A percentile compares a stretch with the other conserved stretches of the same genome.
phyloP scores from a whole-genome alignment of 30 jellyfish, hydroid and myxozoan species.

The Nemopilema nomurai region DNA sequence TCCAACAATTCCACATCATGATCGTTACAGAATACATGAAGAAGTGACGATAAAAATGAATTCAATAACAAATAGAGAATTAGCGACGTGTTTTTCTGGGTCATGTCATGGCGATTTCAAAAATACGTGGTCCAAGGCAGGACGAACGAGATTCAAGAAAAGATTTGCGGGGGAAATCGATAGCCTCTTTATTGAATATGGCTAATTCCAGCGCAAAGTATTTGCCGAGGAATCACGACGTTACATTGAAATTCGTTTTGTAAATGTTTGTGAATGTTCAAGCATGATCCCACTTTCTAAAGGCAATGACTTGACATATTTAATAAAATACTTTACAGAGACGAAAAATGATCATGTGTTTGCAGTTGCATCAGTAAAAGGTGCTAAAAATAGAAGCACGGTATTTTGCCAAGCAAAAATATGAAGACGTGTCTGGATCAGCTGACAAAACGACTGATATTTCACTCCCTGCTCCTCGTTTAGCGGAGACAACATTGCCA shows the following conservation, averaged over 20 bases:
- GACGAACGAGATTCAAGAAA: neutral
- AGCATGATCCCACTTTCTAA: neutral
- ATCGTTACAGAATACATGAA: no score
- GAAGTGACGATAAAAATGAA: neutral
- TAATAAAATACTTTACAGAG: neutral
- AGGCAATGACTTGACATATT: neutral
- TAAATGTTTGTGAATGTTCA: neutral
- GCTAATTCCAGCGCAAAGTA: neutral
- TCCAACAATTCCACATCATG: no score
- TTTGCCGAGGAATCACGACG: neutral
- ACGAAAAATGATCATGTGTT: neutral
- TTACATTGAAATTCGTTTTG: neutral
- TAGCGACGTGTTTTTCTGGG: neutral
- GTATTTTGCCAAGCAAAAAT: neutral
- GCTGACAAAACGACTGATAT: neutral
- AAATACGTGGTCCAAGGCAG: no score
- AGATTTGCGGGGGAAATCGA: neutral
- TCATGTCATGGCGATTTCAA: no score
- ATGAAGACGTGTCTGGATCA: neutral
- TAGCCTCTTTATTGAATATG: neutral
- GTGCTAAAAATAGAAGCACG: neutral
- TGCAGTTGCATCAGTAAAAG: neutral
- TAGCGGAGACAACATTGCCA: no score
- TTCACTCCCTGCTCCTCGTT: neutral
- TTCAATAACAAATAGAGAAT: neutral